phyloP scores from a whole-genome alignment of 2,113 vertebrate genomes.

The Xyrauchen texanus region DNA sequence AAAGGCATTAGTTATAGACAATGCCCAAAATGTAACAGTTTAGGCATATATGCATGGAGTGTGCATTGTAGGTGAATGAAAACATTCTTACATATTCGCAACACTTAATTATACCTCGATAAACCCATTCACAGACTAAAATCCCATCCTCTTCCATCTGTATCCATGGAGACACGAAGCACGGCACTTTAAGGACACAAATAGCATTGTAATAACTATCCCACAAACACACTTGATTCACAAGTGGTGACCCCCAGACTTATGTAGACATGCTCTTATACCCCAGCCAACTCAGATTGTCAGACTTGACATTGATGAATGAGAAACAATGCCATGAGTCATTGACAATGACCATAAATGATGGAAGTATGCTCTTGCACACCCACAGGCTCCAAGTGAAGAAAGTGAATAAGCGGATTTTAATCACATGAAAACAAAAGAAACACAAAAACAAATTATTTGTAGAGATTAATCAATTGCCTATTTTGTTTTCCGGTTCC shows the following conservation, averaged over 20 bases:
- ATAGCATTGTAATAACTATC: slow-evolving; percentile 27
- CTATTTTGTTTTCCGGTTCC: slow-evolving; percentile 28
- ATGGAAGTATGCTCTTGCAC: background rate
- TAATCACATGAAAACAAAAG: slow-evolving; percentile 71
- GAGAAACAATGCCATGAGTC: background rate
- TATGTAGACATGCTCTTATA: background rate
- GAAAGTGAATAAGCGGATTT: slow-evolving; percentile 52
- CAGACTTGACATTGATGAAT: background rate
- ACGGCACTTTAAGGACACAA: slow-evolving; percentile 15
- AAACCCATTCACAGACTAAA: background rate
- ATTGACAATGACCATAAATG: background rate
- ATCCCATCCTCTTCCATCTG: background rate
- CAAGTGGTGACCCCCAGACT: slow-evolving; percentile 3
- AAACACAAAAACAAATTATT: slow-evolving; percentile 60
- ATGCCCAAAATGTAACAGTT: background rate
- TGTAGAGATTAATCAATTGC: slow-evolving; percentile 37
- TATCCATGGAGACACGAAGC: slow-evolving; percentile 28
- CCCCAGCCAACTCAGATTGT: slow-evolving; percentile 14
- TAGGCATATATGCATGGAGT: background rate
- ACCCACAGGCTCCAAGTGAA: background rate
- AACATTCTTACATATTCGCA: slow-evolving; percentile 9
- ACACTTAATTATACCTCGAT: background rate
- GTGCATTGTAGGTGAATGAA: background rate
- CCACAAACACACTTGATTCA: slow-evolving; percentile 28
- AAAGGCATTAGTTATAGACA: no score